Evolutionary conservation across 2,113 vertebrate species (phyloP).

Genomic region (Raja brachyura): DNA sequence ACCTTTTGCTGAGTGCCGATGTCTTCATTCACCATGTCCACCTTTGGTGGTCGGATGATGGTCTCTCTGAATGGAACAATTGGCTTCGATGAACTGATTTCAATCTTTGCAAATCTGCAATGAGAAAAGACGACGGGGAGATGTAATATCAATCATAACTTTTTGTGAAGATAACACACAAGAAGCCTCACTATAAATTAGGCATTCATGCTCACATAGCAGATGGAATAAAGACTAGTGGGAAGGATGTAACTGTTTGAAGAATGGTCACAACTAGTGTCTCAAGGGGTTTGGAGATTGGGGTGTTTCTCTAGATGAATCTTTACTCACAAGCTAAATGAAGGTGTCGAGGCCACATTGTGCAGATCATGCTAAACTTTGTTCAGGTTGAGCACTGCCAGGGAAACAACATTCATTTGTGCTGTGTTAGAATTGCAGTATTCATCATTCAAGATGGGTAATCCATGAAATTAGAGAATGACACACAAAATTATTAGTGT

Average conservation of each 20-base stretch:
- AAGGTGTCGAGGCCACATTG: neutral
- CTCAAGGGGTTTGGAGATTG: no score
- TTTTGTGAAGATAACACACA: neutral
- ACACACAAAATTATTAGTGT: no score
- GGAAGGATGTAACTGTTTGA: neutral
- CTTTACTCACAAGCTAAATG: neutral
- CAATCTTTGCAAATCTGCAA: constrained; percentile 84
- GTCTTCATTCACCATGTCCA: constrained; percentile 98
- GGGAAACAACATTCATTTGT: neutral
- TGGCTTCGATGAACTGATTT: constrained; percentile 82
- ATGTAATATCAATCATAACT: neutral
- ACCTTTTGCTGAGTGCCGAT: constrained; percentile 88
- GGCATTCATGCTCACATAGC: neutral
- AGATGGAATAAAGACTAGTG: neutral
- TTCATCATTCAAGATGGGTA: no score
- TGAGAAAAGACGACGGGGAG: neutral
- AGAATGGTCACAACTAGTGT: neutral
- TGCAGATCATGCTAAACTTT: neutral
- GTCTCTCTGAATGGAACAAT: constrained; percentile 94
- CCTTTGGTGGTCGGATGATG: constrained; percentile 82
- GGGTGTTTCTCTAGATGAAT: neutral
- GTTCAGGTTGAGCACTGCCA: neutral
- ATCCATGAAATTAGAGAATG: no score
- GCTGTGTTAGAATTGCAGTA: neutral
- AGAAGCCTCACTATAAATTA: neutral